Evolutionary conservation across 2,113 vertebrate species (phyloP).

Genomic region (Thalassarche chlororhynchos): DNA sequence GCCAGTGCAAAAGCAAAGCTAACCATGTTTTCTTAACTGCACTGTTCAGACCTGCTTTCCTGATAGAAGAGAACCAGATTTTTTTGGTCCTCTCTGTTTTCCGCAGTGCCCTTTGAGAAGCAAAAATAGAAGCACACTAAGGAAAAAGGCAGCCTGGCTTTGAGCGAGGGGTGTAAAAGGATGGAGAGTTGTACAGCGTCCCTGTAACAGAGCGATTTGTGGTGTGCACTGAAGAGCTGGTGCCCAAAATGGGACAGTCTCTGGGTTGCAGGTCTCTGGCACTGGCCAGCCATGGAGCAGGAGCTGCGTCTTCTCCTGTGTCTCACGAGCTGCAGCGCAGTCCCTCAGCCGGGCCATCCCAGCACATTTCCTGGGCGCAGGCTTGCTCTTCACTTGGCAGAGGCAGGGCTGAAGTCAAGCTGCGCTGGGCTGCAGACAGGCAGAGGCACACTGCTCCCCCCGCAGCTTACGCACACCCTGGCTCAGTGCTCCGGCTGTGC

Average conservation of each 20-base stretch:
- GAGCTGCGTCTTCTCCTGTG: fast-evolving
- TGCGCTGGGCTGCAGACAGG: background rate
- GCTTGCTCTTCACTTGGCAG: background rate
- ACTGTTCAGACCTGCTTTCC: background rate
- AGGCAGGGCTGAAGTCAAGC: background rate
- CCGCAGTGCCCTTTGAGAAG: background rate
- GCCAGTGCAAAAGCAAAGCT: background rate
- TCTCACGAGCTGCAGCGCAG: fast-evolving
- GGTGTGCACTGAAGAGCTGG: background rate
- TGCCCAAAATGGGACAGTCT: background rate
- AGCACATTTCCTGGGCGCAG: background rate
- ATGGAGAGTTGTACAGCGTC: background rate
- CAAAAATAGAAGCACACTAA: conserved; percentile 4
- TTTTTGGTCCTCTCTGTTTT: background rate
- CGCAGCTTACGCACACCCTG: background rate
- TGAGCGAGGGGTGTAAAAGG: background rate
- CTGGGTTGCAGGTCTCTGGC: fast-evolving
- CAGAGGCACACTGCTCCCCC: background rate
- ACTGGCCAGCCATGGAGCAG: background rate
- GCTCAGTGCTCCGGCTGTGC: background rate
- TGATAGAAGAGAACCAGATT: background rate
- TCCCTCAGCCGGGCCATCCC: background rate
- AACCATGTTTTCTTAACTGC: background rate
- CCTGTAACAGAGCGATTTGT: background rate
- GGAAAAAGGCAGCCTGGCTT: background rate